Base-by-base conservation (phyloP, 2,797 vertebrate species). In the Aphelocoma californica region DNA sequence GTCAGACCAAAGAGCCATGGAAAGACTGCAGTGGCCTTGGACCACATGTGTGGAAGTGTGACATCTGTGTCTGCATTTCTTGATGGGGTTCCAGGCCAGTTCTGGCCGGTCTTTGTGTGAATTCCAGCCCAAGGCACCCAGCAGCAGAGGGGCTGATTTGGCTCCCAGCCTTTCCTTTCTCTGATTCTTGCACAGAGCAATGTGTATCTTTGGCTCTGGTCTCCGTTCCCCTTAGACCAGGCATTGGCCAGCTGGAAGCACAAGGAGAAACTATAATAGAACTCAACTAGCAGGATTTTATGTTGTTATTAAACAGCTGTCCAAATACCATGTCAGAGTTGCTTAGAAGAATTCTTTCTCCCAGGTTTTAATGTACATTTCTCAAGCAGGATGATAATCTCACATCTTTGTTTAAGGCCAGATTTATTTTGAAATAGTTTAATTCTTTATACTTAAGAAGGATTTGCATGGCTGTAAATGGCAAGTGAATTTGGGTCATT, bases 261-360 rank as follows among this genome's bases (percentile, higher is more conserved):
- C 45, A 25, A 86, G 75, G 40, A 92, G 85, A 90, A 93, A 80
- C 45, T 90, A 26, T 53, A 93, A 73, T 45, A 69, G 54, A 88
- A 21, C 56, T 81, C 56, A 79, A 18, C 85, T 70, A 89, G 80
- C 51, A 51, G 74, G 45, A 74, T 86, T 94, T 91, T 73, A 86
- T 64, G 84, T 89, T 94, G 72, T 91, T 91, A 79, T 92, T 95
- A 87, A 96, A 78, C 92, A 93, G 73, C 95, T 96, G 85, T 95
- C 90, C 82, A 97, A 96, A 95, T 87, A 92, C 31, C 23, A 36
- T 38, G 53, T 78, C 81, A 81, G 34, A 90, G 36, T 53, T 87
- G 38, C 28, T 85, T 67, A 91, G 79, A 87, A 75, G 34, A 60
- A 31, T 67, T 91, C 45, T 78, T 74, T 83, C 57, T 94, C 38